These are phyloP conservation scores for Crotalus viridis DNA, from an alignment of 2,113 vertebrate species.

Conservation along the genomic window DNA sequence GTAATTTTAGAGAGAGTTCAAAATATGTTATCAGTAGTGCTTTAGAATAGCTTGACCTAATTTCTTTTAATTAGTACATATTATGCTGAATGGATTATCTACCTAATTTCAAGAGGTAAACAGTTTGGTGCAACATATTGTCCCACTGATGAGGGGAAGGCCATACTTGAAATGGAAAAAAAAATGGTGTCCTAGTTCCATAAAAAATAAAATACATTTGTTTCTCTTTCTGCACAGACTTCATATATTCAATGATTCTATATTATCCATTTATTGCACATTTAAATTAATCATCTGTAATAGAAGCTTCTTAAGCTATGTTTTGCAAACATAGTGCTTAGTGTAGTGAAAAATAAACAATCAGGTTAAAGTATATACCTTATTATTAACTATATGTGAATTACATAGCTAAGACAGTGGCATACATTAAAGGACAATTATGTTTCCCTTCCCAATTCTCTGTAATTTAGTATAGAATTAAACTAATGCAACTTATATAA, in stretches of 20 bases:
- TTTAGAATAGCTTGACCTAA: not conserved
- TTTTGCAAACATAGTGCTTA: conserved; percentile 28
- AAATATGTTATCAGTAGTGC: not conserved
- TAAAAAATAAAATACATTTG: not conserved
- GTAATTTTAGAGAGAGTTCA: not conserved
- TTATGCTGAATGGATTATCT: not conserved
- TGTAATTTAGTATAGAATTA: not conserved
- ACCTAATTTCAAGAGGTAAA: not conserved
- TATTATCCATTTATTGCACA: not conserved
- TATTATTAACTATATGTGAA: conserved; percentile 8
- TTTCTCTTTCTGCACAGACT: not conserved
- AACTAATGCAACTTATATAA: not conserved
- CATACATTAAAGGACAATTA: not conserved
- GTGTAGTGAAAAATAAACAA: conserved; percentile 14
- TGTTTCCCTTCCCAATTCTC: not conserved
- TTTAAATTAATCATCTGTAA: conserved; percentile 19
- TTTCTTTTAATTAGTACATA: not conserved
- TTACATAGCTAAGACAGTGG: not conserved
- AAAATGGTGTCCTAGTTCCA: conserved; percentile 4
- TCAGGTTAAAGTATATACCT: not conserved
- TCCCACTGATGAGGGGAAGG: conserved; percentile 3
- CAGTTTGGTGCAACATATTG: conserved; percentile 16
- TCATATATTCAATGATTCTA: conserved; percentile 20
- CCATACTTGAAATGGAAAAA: not conserved
- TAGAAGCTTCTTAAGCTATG: not conserved